Base-by-base conservation (phyloP, 92 coral and sea anemone genomes). In the Phenganax subtilis region DNA sequence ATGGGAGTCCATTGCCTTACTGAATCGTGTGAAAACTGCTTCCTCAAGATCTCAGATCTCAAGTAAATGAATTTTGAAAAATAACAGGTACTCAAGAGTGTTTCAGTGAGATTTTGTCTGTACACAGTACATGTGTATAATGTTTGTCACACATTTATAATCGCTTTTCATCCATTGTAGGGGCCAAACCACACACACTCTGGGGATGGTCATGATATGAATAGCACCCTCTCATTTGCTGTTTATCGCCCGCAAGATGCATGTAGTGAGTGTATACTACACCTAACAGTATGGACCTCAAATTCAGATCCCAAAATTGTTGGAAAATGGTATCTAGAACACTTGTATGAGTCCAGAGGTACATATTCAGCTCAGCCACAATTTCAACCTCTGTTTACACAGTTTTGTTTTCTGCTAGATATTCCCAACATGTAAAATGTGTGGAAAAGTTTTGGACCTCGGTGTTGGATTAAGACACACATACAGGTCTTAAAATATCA, bases 131-230 rank as follows among this genome's bases (percentile, higher is more conserved):
- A 61, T 61, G n/a, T 7, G 6, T 61, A 28, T 61, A 61, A 61
- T 61, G 25, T 12, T 61, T 61, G n/a, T 61, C 67, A 61, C 14
- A 7, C 67, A 6, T 28, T 37, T 37, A 37, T 4, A 1, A 37
- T 37, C 1, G 47, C 1, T 37, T 1, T 37, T 1, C 47, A 37
- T 37, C 47, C 47, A 37, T 4, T 37, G 47, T 61, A 66, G 72
- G 72, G 72, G 31, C 72, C 72, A 25, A 66, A 66, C 51, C 72
- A 66, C 72, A 66, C 72, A 3, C 51, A 66, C 31, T 66, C 72
- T 7, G 51, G 72, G 28, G 67, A 61, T 61, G 67, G 67, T 25
- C 67, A 61, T 61, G 67, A 61, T 61, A 66, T 66, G 72, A 66
- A 66, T 66, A 27, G 20, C 51, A 66, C 72, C 9, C 25, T 66